These are phyloP conservation scores for Bucco capensis DNA, from an alignment of 2,113 vertebrate genomes.

Conservation along the genomic window DNA sequence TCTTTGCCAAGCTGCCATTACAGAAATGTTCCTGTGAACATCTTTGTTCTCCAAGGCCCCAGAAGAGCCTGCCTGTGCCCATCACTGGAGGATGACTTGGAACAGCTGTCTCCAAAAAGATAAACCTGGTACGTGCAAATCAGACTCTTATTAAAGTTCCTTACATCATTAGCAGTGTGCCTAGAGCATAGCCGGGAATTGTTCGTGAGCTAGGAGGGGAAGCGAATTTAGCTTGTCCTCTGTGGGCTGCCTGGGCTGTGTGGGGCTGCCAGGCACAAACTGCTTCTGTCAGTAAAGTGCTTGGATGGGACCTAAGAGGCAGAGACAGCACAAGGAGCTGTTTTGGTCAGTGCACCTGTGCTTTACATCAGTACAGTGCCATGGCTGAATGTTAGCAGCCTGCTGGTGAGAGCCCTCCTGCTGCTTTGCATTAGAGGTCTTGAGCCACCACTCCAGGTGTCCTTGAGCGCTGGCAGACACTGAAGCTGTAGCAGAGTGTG, in stretches of 20 bases:
- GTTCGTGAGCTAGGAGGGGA: not conserved
- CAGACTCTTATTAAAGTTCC: not conserved
- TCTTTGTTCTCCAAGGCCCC: not conserved
- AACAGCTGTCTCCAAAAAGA: not conserved
- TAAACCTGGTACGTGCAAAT: not conserved
- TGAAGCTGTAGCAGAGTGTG: not conserved
- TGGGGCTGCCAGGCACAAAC: not conserved
- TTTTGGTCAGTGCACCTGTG: not conserved
- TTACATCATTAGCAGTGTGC: not conserved
- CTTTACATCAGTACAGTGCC: not conserved
- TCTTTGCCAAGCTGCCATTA: accelerated
- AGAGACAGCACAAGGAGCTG: accelerated
- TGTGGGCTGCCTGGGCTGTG: not conserved
- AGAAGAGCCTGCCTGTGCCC: not conserved
- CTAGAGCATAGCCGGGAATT: not conserved
- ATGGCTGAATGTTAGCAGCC: not conserved
- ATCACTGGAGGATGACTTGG: accelerated
- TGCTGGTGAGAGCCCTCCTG: not conserved
- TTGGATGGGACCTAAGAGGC: not conserved
- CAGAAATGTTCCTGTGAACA: not conserved
- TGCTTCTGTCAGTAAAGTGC: not conserved
- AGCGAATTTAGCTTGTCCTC: not conserved
- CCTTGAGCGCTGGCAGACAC: not conserved
- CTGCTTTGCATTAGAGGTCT: not conserved
- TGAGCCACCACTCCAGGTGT: not conserved